Percentiles rank a stretch among this genome's conserved stretches.
Evolutionary conservation across 2,888 invertebrate species (phyloP).

Genomic region (Drosophila prolongata): DNA sequence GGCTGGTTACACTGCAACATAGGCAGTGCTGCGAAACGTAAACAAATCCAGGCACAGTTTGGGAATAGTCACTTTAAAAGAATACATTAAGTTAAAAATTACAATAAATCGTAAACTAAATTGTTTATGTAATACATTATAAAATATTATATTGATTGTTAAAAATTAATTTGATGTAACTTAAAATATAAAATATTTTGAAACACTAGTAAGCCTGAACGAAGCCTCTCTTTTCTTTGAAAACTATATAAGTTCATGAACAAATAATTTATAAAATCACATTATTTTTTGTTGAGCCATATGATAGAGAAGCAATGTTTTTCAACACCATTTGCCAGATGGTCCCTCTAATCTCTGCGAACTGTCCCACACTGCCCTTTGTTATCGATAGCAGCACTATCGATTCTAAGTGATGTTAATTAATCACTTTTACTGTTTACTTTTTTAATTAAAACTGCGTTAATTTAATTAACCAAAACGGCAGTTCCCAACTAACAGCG

Average conservation of each 20-base stretch:
- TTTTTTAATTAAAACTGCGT: slow-evolving; percentile 46
- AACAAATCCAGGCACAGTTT: not conserved
- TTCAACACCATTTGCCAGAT: not conserved
- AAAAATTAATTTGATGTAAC: no score
- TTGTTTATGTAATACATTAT: no score
- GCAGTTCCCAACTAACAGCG: slow-evolving; percentile 10
- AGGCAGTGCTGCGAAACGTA: not conserved
- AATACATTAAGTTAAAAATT: not conserved
- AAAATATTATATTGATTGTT: no score
- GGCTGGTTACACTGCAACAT: slow-evolving; percentile 11
- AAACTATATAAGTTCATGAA: no score
- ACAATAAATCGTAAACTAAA: no score
- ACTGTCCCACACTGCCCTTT: not conserved
- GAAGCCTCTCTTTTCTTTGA: no score
- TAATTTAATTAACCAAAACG: slow-evolving; percentile 42
- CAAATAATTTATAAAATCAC: no score
- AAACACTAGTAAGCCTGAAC: no score
- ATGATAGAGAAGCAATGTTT: not conserved
- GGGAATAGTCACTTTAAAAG: no score
- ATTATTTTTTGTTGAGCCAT: no score
- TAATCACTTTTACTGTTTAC: slow-evolving; percentile 52
- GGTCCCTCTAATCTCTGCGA: not conserved
- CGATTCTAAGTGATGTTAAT: slow-evolving; percentile 34
- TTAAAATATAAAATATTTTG: no score
- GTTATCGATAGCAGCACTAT: slow-evolving; percentile 15